phyloP scores from a whole-genome alignment of 2,888 invertebrate species.

The Mycalesis mineus region DNA sequence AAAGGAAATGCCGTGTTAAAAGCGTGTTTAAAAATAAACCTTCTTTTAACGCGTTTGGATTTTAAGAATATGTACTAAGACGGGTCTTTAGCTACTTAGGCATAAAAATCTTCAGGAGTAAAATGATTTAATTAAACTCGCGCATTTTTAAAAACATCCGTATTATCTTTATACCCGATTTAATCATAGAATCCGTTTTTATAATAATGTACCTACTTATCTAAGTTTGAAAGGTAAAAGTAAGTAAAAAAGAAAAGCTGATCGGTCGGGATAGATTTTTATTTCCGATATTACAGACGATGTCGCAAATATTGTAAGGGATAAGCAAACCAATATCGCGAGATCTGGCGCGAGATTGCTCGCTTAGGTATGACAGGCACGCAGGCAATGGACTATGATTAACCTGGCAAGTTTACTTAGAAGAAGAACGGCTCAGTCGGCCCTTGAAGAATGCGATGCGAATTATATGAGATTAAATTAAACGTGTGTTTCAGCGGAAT shows the following conservation, averaged over 20 bases:
- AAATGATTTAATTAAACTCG: no score
- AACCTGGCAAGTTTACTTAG: constrained; percentile 25
- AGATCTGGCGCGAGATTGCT: constrained; percentile 26
- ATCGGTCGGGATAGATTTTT: constrained; percentile 9
- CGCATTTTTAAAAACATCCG: not conserved
- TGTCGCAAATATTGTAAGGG: constrained; percentile 17
- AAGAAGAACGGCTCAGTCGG: constrained; percentile 26
- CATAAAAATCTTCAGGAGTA: not conserved
- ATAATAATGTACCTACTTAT: not conserved
- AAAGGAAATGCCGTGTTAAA: no score
- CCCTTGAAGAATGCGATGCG: constrained; percentile 25
- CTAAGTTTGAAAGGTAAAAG: not conserved
- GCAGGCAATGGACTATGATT: constrained; percentile 29
- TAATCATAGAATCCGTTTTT: no score
- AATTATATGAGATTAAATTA: constrained; percentile 25
- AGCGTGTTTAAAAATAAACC: no score
- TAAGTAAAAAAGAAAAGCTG: not conserved
- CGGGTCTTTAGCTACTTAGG: no score
- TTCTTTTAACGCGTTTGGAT: no score
- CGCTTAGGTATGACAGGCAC: constrained; percentile 26
- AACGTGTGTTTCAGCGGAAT: constrained; percentile 1
- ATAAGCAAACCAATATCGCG: constrained; percentile 25
- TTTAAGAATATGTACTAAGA: no score
- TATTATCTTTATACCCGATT: no score
- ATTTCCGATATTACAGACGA: constrained; percentile 19